Evolutionary conservation across 1,140 invertebrate species (phyloP), one percentile per base, ranked within the genome.

Genomic region (Nephila pilipes): DNA sequence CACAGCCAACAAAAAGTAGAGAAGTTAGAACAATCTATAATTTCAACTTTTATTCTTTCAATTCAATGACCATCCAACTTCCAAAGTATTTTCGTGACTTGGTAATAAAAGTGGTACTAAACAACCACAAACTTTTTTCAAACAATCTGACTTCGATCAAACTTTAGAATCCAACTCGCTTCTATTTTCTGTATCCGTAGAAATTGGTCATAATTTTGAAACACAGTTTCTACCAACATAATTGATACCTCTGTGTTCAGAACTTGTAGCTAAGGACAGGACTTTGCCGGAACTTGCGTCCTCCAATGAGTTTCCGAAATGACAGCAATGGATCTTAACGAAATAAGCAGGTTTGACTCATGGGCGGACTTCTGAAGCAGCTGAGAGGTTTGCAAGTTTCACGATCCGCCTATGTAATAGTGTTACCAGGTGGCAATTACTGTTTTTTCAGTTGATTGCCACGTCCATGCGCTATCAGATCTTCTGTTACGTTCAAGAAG

Each of bases 341-440:
- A 83, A 83, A 83, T 83, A 55, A 83, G 80, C 29, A 55, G 80
- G 80, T 83, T 83, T 83, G 46, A 25, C 46, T 54, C 20, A 54
- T 25, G 80, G 80, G 80, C n/a, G n/a, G 38, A 54, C 80, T n/a
- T 46, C 8, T 83, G 80, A 46, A n/a, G n/a, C 10, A 54, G 36
- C n/a, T n/a, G 79, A 38, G 25, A 36, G 46, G 36, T 83, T 83
- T 20, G 38, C 80, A 83, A 4, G 14, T 54, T n/a, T n/a, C 46
- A 55, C 46, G 80, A 83, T 55, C 80, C 80, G 80, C 80, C 80
- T 83, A 54, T 83, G 80, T 83, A 83, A 83, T 83, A 83, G 80
- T 32, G 20, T 83, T 46, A 46, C 38, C 46, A 83, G 80, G 46
- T 55, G 80, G 80, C 80, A 83, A 83, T 83, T 83, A 83, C 80